phyloP scores from a whole-genome alignment of 1,140 invertebrate genomes.

The Helicorthomorpha holstii region DNA sequence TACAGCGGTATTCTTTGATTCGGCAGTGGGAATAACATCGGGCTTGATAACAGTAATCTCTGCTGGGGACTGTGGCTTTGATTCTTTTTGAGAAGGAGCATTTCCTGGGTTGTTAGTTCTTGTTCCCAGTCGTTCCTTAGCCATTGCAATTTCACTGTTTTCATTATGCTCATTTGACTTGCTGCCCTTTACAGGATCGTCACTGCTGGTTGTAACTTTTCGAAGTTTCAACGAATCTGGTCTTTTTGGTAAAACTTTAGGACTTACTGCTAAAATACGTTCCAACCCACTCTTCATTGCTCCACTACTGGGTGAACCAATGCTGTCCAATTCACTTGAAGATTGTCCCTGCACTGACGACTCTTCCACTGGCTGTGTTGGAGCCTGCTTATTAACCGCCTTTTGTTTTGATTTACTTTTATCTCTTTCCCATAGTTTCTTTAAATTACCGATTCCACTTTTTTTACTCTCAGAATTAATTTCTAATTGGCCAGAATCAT shows the following conservation, averaged over 20 bases:
- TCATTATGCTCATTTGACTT: background rate
- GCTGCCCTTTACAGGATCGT: background rate
- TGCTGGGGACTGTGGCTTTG: background rate
- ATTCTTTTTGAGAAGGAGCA: background rate
- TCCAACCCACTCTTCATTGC: background rate
- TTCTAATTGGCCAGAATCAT: conserved; percentile 4
- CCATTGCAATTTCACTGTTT: background rate
- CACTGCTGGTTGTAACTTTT: conserved; percentile 8
- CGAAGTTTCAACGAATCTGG: conserved; percentile 9
- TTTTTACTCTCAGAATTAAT: conserved; percentile 34
- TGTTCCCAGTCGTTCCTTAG: background rate
- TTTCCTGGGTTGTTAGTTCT: background rate
- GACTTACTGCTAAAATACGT: conserved; percentile 1
- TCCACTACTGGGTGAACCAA: background rate
- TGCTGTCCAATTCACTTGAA: background rate
- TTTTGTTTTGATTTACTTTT: conserved; percentile 23
- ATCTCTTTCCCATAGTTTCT: conserved; percentile 76
- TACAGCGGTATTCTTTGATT: conserved; percentile 36
- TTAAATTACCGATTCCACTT: conserved; percentile 78
- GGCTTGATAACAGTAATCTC: conserved; percentile 3
- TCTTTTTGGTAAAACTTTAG: conserved; percentile 7
- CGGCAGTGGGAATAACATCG: conserved; percentile 12
- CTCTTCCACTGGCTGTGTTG: conserved; percentile 12
- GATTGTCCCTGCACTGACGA: conserved; percentile 39
- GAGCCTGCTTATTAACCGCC: conserved; percentile 24